Conservation (phyloP, 2,797 vertebrate species). For the Antennarius maculatus region DNA sequence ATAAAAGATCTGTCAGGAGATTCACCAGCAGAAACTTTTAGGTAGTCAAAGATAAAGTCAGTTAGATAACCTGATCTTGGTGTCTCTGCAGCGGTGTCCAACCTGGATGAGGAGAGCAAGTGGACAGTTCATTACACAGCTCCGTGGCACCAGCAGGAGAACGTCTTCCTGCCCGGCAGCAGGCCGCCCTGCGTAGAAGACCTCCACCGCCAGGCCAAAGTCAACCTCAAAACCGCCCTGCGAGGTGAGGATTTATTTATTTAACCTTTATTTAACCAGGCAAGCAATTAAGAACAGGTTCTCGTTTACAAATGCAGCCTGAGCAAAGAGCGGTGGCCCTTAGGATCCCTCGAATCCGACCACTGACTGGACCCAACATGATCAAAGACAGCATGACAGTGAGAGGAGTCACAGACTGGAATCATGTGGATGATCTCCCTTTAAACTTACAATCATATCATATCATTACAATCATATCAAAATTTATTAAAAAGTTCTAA, state of each 20-base stretch:
- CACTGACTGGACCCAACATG: background rate
- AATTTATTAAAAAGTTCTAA: background rate
- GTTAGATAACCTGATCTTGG: slow-evolving; percentile 8
- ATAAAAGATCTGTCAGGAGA: background rate
- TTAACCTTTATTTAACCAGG: no score
- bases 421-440: no score
- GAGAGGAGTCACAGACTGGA: background rate
- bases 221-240: slow-evolving; percentile 96
- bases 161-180: slow-evolving; percentile 92
- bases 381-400: background rate
- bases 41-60: background rate
- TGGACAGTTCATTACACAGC: slow-evolving; percentile 97
- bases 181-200: slow-evolving; percentile 94
- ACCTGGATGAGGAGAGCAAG: slow-evolving; percentile 96
- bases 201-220: slow-evolving; percentile 95
- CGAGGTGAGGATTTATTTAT: no score
- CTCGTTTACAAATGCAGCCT: no score
- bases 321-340: no score
- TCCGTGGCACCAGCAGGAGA: slow-evolving; percentile 97
- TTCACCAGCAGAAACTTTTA: background rate
- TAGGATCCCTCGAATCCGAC: background rate
- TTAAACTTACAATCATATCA: background rate
- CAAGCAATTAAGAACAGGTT: no score
- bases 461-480: background rate
- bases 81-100: slow-evolving; percentile 90